Conservation (phyloP, 2,113 vertebrate species). For the Phyllostomus discolor region DNA sequence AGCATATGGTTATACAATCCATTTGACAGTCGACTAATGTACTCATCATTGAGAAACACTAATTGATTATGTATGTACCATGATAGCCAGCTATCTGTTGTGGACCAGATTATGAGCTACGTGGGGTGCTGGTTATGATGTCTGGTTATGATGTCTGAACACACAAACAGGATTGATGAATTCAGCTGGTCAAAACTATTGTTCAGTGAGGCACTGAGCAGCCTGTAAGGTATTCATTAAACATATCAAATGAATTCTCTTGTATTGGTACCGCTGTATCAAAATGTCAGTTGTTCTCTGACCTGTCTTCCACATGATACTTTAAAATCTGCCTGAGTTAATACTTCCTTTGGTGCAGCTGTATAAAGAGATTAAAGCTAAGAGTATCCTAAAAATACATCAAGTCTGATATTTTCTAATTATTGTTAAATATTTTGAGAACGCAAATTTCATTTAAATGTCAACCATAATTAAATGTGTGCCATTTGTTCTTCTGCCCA, state of each 20-base stretch:
- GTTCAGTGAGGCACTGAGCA: background rate
- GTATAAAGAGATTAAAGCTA: background rate
- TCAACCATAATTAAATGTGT: constrained; percentile 58
- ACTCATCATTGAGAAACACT: background rate
- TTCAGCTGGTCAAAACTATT: background rate
- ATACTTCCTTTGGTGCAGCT: background rate
- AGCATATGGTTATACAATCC: background rate
- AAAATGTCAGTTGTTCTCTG: background rate
- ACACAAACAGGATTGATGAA: background rate
- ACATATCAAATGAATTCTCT: background rate
- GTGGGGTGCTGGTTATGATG: background rate
- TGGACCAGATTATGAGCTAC: background rate
- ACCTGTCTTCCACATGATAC: background rate
- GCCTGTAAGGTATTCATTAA: background rate
- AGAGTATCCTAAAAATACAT: constrained; percentile 7
- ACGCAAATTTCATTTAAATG: constrained; percentile 66
- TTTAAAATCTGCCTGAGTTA: background rate
- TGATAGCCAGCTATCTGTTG: background rate
- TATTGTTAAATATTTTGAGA: constrained; percentile 55
- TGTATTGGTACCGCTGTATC: background rate
- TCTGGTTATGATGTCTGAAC: background rate
- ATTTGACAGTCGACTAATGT: constrained; percentile 14
- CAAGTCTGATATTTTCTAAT: constrained; percentile 22
- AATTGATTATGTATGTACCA: background rate
- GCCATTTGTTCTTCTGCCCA: constrained; percentile 63